Conservation (phyloP, 2,888 invertebrate genomes). For the Dorcus parallelipipedus region DNA sequence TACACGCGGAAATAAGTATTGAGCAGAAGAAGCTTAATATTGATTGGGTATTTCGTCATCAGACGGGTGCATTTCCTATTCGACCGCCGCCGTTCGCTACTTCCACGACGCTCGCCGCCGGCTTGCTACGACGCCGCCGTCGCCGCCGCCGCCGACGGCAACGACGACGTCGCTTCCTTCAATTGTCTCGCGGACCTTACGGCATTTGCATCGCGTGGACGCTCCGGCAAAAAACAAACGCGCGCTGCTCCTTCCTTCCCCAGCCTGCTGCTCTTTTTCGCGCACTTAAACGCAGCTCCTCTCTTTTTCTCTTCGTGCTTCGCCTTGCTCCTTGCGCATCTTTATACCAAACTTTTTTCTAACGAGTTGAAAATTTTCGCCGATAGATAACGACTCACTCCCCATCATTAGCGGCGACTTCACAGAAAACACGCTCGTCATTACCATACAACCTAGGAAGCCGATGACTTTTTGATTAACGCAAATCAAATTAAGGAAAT, state of each 20-base stretch:
- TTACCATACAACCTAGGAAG: too few relatives aligned
- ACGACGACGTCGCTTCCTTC: not conserved
- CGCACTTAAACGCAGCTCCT: not conserved
- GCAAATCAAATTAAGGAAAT: too few relatives aligned
- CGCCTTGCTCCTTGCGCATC: too few relatives aligned
- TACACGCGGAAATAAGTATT: slow-evolving; percentile 51
- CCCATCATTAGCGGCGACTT: too few relatives aligned
- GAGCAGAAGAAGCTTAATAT: slow-evolving; percentile 44
- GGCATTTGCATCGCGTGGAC: not conserved
- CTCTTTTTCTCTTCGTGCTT: not conserved
- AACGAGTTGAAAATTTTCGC: too few relatives aligned
- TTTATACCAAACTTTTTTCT: too few relatives aligned
- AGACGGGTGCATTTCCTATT: slow-evolving; percentile 26
- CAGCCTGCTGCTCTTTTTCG: not conserved
- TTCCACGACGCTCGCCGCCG: slow-evolving; percentile 4
- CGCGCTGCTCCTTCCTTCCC: too few relatives aligned
- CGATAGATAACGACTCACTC: too few relatives aligned
- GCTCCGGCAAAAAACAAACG: not conserved
- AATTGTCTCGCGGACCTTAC: not conserved
- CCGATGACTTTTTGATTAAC: too few relatives aligned
- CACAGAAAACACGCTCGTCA: too few relatives aligned
- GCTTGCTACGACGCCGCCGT: slow-evolving; percentile 6
- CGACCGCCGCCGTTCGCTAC: not conserved
- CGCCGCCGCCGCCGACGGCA: slow-evolving; percentile 1
- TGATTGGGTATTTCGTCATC: slow-evolving; percentile 50